Conservation (phyloP, 2,113 vertebrate species). For the Ailurus styani region DNA sequence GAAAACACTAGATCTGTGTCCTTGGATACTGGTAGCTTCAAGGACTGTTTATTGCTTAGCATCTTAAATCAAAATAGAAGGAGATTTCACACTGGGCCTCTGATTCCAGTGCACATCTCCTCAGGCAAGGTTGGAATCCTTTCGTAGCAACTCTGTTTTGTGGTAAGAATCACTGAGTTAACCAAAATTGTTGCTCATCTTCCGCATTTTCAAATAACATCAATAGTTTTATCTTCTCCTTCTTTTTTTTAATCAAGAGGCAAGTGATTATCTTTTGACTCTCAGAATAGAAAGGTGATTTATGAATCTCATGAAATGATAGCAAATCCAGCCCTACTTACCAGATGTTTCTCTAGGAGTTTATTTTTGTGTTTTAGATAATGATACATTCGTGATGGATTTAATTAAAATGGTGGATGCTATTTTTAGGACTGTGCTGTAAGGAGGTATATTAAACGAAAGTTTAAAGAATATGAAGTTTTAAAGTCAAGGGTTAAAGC, state of each 20-base stretch:
- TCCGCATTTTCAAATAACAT: background rate
- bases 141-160: conserved; percentile 25
- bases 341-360: background rate
- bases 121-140: conserved; percentile 42
- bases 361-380: conserved; percentile 38
- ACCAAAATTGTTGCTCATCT: background rate
- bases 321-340: background rate
- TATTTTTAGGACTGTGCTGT: background rate
- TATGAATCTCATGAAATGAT: background rate
- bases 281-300: background rate
- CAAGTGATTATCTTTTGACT: background rate
- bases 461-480: background rate
- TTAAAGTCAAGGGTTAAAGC: conserved; percentile 5
- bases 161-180: conserved; percentile 18
- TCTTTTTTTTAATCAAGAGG: background rate
- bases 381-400: background rate
- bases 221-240: background rate
- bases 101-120: conserved; percentile 41
- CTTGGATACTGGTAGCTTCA: conserved; percentile 76
- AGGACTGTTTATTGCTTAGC: conserved; percentile 72
- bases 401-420: background rate
- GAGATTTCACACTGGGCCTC: conserved; percentile 56
- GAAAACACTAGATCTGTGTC: conserved; percentile 72
- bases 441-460: background rate
- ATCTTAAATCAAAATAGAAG: conserved; percentile 79